phyloP scores from a whole-genome alignment of 2,797 vertebrate species.

The Xenopus petersii region DNA sequence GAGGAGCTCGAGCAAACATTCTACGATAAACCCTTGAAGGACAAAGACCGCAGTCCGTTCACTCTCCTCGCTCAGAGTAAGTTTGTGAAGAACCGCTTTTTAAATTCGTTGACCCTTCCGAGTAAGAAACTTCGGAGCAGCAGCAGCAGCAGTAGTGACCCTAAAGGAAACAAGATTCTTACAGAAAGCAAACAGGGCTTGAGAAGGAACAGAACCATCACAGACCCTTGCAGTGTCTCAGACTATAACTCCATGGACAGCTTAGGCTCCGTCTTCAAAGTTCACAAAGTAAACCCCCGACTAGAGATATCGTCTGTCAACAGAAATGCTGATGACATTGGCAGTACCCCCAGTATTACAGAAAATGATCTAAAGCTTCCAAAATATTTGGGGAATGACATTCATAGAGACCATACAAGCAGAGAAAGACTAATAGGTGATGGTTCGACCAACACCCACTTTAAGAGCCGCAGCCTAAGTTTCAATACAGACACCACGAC shows the following conservation, averaged over 20 bases:
- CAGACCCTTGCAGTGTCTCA: conserved; percentile 81
- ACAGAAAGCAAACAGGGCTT: conserved; percentile 76
- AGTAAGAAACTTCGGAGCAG: conserved; percentile 91
- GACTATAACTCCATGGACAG: conserved; percentile 78
- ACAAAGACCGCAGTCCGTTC: conserved; percentile 87
- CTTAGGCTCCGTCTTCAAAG: conserved; percentile 74
- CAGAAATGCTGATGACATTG: conserved; percentile 70
- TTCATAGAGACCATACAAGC: conserved; percentile 82
- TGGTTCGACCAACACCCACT: conserved; percentile 80
- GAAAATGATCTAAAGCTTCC: conserved; percentile 80
- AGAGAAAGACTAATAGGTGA: conserved; percentile 84
- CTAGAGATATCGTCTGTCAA: conserved; percentile 91
- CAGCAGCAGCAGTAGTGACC: conserved; percentile 73
- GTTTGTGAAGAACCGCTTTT: conserved; percentile 87
- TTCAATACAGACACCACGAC: conserved; percentile 98
- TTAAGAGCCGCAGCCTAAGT: conserved; percentile 97
- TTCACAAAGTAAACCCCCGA: conserved; percentile 86
- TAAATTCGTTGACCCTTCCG: conserved; percentile 89
- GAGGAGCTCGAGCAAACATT: conserved; percentile 80
- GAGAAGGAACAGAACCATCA: conserved; percentile 86
- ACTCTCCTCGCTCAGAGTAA: conserved; percentile 89
- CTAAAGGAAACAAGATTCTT: conserved; percentile 78
- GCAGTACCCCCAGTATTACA: conserved; percentile 74
- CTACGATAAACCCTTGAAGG: conserved; percentile 84
- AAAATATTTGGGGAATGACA: conserved; percentile 68